phyloP scores from a whole-genome alignment of 2,888 invertebrate genomes.

The Pardosa pseudoannulata region DNA sequence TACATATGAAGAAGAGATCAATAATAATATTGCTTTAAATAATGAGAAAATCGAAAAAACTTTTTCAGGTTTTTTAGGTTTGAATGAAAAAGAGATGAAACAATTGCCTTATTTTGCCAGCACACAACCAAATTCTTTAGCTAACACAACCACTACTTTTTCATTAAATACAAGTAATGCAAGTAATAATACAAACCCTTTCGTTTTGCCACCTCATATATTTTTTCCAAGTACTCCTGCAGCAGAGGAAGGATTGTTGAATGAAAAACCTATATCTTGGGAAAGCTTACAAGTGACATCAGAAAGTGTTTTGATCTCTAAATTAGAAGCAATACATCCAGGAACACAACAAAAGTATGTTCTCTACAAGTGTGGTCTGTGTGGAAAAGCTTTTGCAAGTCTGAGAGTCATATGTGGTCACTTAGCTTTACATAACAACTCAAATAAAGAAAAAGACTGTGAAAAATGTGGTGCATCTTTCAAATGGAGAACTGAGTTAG shows the following conservation, averaged over 20 bases:
- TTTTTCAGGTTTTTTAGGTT: slow-evolving; percentile 22
- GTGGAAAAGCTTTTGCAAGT: slow-evolving; percentile 74
- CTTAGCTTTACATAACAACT: slow-evolving; percentile 68
- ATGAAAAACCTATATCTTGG: slow-evolving; percentile 63
- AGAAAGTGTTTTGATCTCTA: slow-evolving; percentile 73
- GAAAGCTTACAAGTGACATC: slow-evolving; percentile 73
- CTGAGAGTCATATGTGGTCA: slow-evolving; percentile 71
- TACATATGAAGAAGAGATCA: slow-evolving; percentile 56
- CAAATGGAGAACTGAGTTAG: slow-evolving; percentile 73
- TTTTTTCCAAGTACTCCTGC: slow-evolving; percentile 59
- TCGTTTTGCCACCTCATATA: slow-evolving; percentile 63
- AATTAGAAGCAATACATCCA: slow-evolving; percentile 74
- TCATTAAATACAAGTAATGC: slow-evolving; percentile 25
- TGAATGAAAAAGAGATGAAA: slow-evolving; percentile 41
- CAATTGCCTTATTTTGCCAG: slow-evolving; percentile 50
- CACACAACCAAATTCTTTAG: slow-evolving; percentile 29
- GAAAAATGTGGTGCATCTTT: slow-evolving; percentile 74
- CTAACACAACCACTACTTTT: slow-evolving; percentile 35
- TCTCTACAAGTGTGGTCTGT: slow-evolving; percentile 74
- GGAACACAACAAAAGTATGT: slow-evolving; percentile 73
- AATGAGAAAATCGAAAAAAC: slow-evolving; percentile 28
- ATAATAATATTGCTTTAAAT: slow-evolving; percentile 43
- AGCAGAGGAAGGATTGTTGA: slow-evolving; percentile 54
- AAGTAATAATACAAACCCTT: slow-evolving; percentile 44
- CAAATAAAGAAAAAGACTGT: slow-evolving; percentile 71